Conservation (phyloP, 2,797 vertebrate species). For the Acanthurus leucopareius region DNA sequence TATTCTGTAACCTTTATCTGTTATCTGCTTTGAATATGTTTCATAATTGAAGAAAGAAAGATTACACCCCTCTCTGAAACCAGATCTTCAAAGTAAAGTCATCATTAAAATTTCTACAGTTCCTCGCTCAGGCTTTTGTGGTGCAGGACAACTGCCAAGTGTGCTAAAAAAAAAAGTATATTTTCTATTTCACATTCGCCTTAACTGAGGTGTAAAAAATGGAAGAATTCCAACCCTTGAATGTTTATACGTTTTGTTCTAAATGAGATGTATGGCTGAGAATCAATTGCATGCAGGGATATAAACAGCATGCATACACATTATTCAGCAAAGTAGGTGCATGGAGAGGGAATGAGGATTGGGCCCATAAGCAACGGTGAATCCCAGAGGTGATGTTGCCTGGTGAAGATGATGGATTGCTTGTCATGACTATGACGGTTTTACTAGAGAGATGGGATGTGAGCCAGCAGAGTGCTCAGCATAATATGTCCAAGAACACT, state of each 20-base stretch:
- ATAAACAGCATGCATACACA: conserved; percentile 1
- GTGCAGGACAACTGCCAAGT: conserved; percentile 1
- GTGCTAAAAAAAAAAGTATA: neutral
- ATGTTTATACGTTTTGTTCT: neutral
- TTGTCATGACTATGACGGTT: conserved; percentile 37
- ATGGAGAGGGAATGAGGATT: conserved; percentile 13
- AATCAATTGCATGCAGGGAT: neutral
- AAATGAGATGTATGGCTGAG: conserved; percentile 2
- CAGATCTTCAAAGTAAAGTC: neutral
- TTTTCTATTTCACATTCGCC: conserved; percentile 2
- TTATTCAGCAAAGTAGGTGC: conserved; percentile 20
- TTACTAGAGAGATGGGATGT: conserved; percentile 18
- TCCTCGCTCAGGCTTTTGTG: neutral
- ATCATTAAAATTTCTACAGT: neutral
- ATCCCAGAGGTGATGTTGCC: conserved; percentile 41
- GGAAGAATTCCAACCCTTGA: neutral
- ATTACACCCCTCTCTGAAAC: neutral
- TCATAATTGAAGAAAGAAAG: neutral
- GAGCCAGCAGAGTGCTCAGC: neutral
- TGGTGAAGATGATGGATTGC: conserved; percentile 53
- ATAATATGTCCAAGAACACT: conserved; percentile 5
- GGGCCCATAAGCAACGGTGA: neutral
- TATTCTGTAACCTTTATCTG: neutral
- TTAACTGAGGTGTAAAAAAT: neutral
- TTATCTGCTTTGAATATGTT: neutral